Evolutionary conservation across 2,797 vertebrate genomes (phyloP), one percentile per base, ranked within the genome.

Genomic region (Carapus acus): DNA sequence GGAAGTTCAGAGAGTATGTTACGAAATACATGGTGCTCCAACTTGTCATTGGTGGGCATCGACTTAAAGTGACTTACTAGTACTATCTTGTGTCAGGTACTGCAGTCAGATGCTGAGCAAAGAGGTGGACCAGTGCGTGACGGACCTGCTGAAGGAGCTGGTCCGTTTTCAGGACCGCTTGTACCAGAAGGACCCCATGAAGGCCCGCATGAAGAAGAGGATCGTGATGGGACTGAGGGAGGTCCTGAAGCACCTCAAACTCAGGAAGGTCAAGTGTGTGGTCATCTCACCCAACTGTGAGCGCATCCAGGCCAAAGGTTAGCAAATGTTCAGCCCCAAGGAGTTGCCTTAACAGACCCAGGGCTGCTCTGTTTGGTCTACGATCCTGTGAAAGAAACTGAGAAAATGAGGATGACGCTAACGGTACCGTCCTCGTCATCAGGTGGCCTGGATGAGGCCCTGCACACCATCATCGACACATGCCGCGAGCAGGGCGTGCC

Each of bases 271-370:
- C 65, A 98, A 98, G 62, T 98, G 94, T 59, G 84, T 98, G 55
- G 85, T 98, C 78, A 97, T 99, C 76, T 99, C 96, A 38, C 96
- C 96, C 40, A 97, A 98, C 88, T 99, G 95, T 69, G 95, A 99
- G 73, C 93, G 92, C 71, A 93, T 91, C 54, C 89, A 97, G 65
- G 91, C 94, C 18, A 99, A 97, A 90, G 96, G 96, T 99, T 85
- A 33, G 31, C 6, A 7, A 33, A 11, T 9, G 31, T 4, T 33
- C 6, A n/a, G n/a, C 31, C 9, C 14, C 14, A 11, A 33, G 24
- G 4, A 27, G 24, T 33, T 33, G 31, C 8, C 14, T 8, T 29
- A 29, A 6, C n/a, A n/a, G n/a, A n/a, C n/a, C n/a, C n/a, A n/a
- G n/a, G n/a, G n/a, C n/a, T n/a, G n/a, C n/a, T n/a, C n/a, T n/a